Evolutionary conservation across 2,888 invertebrate genomes (phyloP).

Genomic region (Steinernema carpocapsae): DNA sequence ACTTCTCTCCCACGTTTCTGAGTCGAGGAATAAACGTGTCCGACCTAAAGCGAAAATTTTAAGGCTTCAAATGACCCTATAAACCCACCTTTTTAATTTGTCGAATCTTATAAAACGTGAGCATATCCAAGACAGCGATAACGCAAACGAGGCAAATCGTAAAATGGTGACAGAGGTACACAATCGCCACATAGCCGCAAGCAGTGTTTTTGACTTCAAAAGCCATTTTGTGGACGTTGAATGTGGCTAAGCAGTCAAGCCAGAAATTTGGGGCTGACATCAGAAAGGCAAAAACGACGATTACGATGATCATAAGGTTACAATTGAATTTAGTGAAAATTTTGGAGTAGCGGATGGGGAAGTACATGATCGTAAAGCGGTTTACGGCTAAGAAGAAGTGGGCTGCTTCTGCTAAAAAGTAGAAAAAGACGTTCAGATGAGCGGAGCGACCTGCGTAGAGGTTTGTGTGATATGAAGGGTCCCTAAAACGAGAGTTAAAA

Average conservation of each 20-base stretch:
- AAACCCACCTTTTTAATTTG: not conserved
- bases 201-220: not conserved
- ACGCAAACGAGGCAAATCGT: not conserved
- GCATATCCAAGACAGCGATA: not conserved
- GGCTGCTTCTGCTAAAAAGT: not conserved
- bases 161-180: conserved; percentile 17
- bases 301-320: not conserved
- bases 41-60: not conserved
- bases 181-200: conserved; percentile 5
- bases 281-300: not conserved
- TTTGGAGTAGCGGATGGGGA: not conserved
- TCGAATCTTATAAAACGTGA: conserved; percentile 3
- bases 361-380: conserved; percentile 19
- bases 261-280: not conserved
- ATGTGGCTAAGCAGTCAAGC: not conserved
- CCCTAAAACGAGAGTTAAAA: not conserved
- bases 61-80: not conserved
- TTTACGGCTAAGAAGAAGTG: conserved; percentile 3
- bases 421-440: conserved; percentile 6
- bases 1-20: not conserved
- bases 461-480: not conserved
- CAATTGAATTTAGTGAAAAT: not conserved
- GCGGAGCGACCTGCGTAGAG: not conserved
- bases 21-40: not conserved
- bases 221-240: not conserved